A percentile compares a stretch with the other conserved stretches of the same genome.
Conservation (phyloP, 2,888 invertebrate genomes). For the Ornithoptera priamus region DNA sequence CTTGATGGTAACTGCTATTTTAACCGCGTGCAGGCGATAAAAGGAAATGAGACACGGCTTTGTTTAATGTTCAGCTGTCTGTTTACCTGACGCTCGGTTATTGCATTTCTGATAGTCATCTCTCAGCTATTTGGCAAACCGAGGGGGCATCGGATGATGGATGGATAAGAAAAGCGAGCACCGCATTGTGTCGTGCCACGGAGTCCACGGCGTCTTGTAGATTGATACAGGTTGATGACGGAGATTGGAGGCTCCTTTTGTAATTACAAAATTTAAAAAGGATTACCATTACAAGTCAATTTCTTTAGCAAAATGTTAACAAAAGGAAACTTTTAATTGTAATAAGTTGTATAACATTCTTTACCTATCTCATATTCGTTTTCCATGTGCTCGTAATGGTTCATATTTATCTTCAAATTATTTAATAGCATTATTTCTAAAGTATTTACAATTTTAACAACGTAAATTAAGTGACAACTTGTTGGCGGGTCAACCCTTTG, state of each 20-base stretch:
- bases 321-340: neutral
- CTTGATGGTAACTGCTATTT: conserved; percentile 5
- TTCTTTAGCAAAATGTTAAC: neutral
- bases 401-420: neutral
- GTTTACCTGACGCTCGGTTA: conserved; percentile 26
- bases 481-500: conserved; percentile 23
- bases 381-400: too few relatives aligned
- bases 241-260: conserved; percentile 2
- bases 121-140: conserved; percentile 22
- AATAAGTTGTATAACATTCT: too few relatives aligned
- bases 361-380: too few relatives aligned
- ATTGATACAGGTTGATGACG: conserved; percentile 14
- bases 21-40: conserved; percentile 5
- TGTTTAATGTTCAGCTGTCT: conserved; percentile 28
- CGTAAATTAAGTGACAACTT: conserved; percentile 23
- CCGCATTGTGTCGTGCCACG: conserved; percentile 20
- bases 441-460: neutral
- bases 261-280: conserved; percentile 12
- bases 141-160: conserved; percentile 22
- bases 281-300: neutral
- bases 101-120: conserved; percentile 29
- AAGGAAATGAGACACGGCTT: conserved; percentile 21
- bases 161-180: conserved; percentile 26
- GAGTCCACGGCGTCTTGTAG: conserved; percentile 15
- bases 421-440: neutral